A percentile compares a stretch with the other conserved stretches of the same genome.
These are phyloP conservation scores for Agrilus planipennis DNA, from an alignment of 1,140 invertebrate genomes.

Conservation along the genomic window DNA sequence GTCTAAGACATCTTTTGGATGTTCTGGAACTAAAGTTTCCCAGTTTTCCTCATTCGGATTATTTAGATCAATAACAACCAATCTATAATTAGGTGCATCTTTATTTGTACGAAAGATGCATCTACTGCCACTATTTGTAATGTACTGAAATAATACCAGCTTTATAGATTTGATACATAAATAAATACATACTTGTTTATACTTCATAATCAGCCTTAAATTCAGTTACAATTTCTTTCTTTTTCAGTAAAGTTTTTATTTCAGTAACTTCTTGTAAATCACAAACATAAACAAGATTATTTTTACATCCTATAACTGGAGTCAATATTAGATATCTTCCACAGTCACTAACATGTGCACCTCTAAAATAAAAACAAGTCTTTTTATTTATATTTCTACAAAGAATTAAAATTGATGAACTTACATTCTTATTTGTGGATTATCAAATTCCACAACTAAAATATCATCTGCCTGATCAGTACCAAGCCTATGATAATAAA, in stretches of 20 bases:
- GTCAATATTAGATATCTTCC: slow-evolving; percentile 77
- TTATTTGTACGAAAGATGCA: slow-evolving; percentile 90
- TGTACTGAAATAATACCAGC: slow-evolving; percentile 51
- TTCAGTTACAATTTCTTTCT: slow-evolving; percentile 71
- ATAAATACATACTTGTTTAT: slow-evolving; percentile 18
- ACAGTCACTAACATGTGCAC: slow-evolving; percentile 76
- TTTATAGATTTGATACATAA: slow-evolving; percentile 5
- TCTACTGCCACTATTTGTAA: slow-evolving; percentile 77
- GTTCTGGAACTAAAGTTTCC: slow-evolving; percentile 72
- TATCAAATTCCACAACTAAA: slow-evolving; percentile 80
- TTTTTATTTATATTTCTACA: too few species aligned
- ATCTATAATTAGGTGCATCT: slow-evolving; percentile 80
- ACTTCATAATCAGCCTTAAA: slow-evolving; percentile 93
- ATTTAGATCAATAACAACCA: slow-evolving; percentile 82
- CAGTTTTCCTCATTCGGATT: slow-evolving; percentile 69
- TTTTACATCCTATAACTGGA: slow-evolving; percentile 71
- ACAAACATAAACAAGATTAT: slow-evolving; percentile 78
- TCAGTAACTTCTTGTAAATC: slow-evolving; percentile 51
- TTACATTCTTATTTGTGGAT: slow-evolving; percentile 89
- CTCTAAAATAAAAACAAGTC: slow-evolving; percentile 40
- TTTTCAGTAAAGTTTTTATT: slow-evolving; percentile 48
- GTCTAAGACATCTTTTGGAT: slow-evolving; percentile 78
- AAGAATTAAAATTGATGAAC: too few species aligned
- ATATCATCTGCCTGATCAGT: slow-evolving; percentile 83
- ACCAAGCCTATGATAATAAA: too few species aligned